Evolutionary conservation across 2,888 invertebrate genomes (phyloP).

Genomic region (Drosophila neotestacea): DNA sequence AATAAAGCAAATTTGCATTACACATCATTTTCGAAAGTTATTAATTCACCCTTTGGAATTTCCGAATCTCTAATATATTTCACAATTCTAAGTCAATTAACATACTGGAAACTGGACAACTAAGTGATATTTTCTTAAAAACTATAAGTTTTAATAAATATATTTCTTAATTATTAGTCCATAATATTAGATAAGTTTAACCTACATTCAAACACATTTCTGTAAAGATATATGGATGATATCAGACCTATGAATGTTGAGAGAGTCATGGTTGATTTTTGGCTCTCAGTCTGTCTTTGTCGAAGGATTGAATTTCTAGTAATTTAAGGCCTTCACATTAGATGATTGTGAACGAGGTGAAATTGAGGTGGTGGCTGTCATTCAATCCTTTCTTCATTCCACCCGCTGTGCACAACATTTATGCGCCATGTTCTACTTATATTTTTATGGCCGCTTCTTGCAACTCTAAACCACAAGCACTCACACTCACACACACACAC

Average conservation of each 20-base stretch:
- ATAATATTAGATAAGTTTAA: neutral
- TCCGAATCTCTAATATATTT: too few species aligned
- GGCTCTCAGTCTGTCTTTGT: neutral
- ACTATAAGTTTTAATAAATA: too few species aligned
- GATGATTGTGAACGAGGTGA: conserved; percentile 32
- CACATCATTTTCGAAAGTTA: too few species aligned
- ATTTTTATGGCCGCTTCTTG: conserved; percentile 75
- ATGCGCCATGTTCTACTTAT: conserved; percentile 80
- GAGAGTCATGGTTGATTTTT: neutral
- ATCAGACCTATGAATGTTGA: neutral
- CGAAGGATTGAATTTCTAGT: conserved; percentile 44
- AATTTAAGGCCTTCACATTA: conserved; percentile 36
- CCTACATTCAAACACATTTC: neutral
- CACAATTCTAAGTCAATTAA: too few species aligned
- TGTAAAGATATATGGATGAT: conserved; percentile 4
- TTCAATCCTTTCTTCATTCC: conserved; percentile 50
- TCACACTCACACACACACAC: conserved; percentile 25
- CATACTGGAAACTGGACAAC: too few species aligned
- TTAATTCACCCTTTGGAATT: neutral
- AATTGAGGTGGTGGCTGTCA: conserved; percentile 58
- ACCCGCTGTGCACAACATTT: conserved; percentile 66
- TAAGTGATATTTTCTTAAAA: too few species aligned
- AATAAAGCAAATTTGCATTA: too few species aligned
- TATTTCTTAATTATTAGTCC: too few species aligned
- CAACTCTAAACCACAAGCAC: conserved; percentile 65